phyloP scores from a whole-genome alignment of 2,113 vertebrate species.

The Cryptomyrus ogoouensis region DNA sequence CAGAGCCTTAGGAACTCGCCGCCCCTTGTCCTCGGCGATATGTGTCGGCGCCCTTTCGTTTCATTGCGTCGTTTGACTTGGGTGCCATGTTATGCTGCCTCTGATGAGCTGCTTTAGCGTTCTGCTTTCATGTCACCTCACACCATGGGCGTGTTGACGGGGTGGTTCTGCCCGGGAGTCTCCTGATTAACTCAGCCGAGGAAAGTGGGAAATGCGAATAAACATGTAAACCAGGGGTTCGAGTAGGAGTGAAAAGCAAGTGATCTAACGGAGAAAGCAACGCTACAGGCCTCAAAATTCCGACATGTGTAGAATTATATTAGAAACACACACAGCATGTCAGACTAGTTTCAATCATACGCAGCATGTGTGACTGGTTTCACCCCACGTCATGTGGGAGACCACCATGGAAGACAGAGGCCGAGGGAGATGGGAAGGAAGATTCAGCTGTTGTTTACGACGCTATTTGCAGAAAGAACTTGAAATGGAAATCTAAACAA shows the following conservation, averaged over 20 bases:
- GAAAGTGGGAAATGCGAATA: neutral
- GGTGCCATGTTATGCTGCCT: neutral
- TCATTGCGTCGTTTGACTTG: neutral
- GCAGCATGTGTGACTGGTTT: neutral
- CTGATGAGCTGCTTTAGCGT: neutral
- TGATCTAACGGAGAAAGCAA: neutral
- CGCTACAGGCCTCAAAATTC: neutral
- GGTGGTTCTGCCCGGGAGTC: neutral
- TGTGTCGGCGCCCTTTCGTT: neutral
- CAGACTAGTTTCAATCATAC: neutral
- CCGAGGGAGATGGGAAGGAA: neutral
- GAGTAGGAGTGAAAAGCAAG: neutral
- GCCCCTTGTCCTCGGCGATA: neutral
- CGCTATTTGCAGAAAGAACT: neutral
- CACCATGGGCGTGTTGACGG: neutral
- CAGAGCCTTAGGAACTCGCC: neutral
- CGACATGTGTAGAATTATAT: neutral
- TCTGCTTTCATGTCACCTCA: neutral
- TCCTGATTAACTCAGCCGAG: neutral
- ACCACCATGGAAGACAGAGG: neutral
- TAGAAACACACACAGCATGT: neutral
- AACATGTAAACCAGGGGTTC: neutral
- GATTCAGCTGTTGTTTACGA: neutral
- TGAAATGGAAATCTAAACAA: neutral
- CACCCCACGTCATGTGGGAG: neutral